Percentiles rank a stretch among this genome's conserved stretches.
These are phyloP conservation scores for Cyclopterus lumpus DNA, from an alignment of 2,797 vertebrate species.

Conservation along the genomic window DNA sequence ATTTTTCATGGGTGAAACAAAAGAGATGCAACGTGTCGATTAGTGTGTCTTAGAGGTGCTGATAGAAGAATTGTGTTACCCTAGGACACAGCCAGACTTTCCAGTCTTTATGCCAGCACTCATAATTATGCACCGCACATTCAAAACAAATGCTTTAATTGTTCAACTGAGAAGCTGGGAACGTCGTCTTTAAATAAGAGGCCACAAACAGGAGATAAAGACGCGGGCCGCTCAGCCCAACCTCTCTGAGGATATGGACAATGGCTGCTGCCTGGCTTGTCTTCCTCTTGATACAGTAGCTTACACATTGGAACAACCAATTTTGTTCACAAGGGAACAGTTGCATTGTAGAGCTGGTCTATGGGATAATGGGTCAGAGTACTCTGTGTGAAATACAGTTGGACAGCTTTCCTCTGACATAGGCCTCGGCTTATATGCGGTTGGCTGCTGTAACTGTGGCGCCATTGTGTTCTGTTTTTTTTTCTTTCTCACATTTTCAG, in stretches of 20 bases:
- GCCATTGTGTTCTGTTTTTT: conserved; percentile 50
- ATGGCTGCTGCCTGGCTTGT: conserved; percentile 60
- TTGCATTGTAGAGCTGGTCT: conserved; percentile 72
- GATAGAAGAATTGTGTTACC: neutral
- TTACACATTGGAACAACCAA: conserved; percentile 65
- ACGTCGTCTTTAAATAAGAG: conserved; percentile 20
- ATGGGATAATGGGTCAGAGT: conserved; percentile 82
- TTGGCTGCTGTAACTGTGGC: conserved; percentile 60
- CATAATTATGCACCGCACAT: conserved; percentile 6
- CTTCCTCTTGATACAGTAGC: conserved; percentile 64
- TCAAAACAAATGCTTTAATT: conserved; percentile 26
- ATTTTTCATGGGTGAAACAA: neutral
- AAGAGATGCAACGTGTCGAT: neutral
- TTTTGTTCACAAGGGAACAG: conserved; percentile 69
- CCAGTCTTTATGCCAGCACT: conserved; percentile 2
- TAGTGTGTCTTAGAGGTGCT: neutral
- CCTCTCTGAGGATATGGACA: conserved; percentile 43
- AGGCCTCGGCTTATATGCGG: conserved; percentile 60
- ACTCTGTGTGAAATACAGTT: conserved; percentile 77
- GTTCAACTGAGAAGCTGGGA: conserved; percentile 9
- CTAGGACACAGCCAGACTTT: neutral
- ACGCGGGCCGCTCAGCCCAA: conserved; percentile 10
- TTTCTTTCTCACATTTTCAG: conserved; percentile 54
- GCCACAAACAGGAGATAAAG: conserved; percentile 40
- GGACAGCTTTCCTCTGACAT: conserved; percentile 81